Base-by-base conservation (phyloP, 1,140 invertebrate genomes). In the Hypsibius dujardini region DNA sequence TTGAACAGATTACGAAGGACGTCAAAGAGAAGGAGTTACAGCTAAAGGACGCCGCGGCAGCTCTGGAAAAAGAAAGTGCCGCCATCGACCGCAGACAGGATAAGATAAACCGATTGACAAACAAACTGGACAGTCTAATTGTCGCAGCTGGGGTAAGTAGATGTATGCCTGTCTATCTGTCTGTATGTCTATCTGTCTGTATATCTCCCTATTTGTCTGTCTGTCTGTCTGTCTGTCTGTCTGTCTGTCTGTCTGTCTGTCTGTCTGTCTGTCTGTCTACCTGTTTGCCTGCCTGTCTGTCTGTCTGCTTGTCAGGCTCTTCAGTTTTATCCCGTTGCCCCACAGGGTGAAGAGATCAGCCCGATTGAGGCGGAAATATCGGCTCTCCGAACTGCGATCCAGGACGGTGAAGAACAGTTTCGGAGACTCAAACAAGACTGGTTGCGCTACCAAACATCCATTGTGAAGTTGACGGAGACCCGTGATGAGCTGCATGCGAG, bases 81-180 rank as follows among this genome's bases (percentile, higher is more conserved):
- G 7, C 7, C 3, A 67, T 67, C 62, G 62, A 67, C 42, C 62
- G 62, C 62, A 12, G 62, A 15, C 62, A 67, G 62, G 62, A 67
- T 42, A 67, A 67, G 42, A 67, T 67, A 7, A 67, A 67, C 42
- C 62, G 62, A 7, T 42, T 67, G 42, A 12, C 7, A 42, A 42
- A 3, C 12, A 67, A 67, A 45, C 62, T 67, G 62, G 62, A 67
- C 45, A 42, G 12, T 67, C 62, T 67, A 15, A 67, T 67, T 42
- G 62, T 42, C 12, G 62, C 62, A 15, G 12, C 62, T 7, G 62
- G 62, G 42, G 62, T 67, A 67, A 7, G 62, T 15, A 67, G 12
- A 67, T 15, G 45, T 28, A 28, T 28, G 28, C 28, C 28, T 28
- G 28, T 28, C 28, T 28, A 28, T 28, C 28, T 28, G 28, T 28